phyloP scores from a whole-genome alignment of 2,888 invertebrate genomes.

The Hyppa rectilinea region DNA sequence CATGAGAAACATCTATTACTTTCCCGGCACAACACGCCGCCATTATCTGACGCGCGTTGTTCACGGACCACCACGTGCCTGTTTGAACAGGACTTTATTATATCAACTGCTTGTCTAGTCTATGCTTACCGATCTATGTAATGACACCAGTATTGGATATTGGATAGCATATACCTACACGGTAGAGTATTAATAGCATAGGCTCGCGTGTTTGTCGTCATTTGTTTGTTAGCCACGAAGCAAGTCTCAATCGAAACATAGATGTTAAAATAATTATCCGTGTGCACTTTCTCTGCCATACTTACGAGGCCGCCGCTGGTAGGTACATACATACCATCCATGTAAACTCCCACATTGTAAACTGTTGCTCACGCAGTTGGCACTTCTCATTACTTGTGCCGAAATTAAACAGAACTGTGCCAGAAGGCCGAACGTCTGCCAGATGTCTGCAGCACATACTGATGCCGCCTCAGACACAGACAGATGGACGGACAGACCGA shows the following conservation, averaged over 20 bases:
- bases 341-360: neutral
- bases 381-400: slow-evolving; percentile 10
- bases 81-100: neutral
- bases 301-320: neutral
- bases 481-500: slow-evolving; percentile 1
- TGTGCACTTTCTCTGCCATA: neutral
- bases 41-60: slow-evolving; percentile 20
- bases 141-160: slow-evolving; percentile 9
- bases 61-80: slow-evolving; percentile 1
- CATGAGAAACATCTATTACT: slow-evolving; percentile 33
- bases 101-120: neutral
- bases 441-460: slow-evolving; percentile 28
- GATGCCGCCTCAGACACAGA: slow-evolving; percentile 1
- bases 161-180: neutral
- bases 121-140: neutral
- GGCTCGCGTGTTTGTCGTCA: neutral
- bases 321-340: too few species aligned
- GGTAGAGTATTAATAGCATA: slow-evolving; percentile 9
- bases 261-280: too few species aligned
- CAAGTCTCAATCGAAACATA: neutral
- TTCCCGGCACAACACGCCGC: slow-evolving; percentile 19
- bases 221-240: slow-evolving; percentile 5
- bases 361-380: slow-evolving; percentile 3
- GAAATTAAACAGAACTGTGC: slow-evolving; percentile 36
- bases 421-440: slow-evolving; percentile 34